Conservation (phyloP, 2,888 invertebrate genomes). For the Tanypteryx hageni region DNA sequence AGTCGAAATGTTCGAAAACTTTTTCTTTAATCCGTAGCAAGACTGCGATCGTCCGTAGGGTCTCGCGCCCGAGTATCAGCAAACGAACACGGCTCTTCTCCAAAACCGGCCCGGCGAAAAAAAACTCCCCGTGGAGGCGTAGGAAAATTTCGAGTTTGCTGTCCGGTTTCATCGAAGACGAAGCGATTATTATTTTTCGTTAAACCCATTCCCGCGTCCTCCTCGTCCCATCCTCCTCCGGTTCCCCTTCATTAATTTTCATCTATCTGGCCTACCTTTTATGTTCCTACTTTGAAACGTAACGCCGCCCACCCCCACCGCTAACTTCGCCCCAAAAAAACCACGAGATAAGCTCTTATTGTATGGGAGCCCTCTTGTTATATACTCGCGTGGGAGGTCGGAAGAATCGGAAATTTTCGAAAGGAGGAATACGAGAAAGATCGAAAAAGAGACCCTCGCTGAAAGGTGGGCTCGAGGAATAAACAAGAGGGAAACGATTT, state of each 20-base stretch:
- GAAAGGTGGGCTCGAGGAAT: neutral
- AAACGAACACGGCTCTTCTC: no score
- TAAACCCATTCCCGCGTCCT: neutral
- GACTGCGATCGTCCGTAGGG: no score
- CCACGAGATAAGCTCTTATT: constrained; percentile 16
- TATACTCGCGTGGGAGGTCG: neutral
- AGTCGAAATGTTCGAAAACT: no score
- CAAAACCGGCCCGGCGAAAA: no score
- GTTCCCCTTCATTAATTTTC: constrained; percentile 12
- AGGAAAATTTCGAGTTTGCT: no score
- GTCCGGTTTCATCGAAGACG: no score
- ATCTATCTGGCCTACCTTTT: neutral
- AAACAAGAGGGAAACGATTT: neutral
- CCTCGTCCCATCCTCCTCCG: neutral
- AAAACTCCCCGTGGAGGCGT: no score
- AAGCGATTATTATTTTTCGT: neutral
- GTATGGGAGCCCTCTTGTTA: neutral
- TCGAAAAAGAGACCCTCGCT: no score
- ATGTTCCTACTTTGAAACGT: neutral
- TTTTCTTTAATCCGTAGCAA: no score
- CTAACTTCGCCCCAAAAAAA: neutral
- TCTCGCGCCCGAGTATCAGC: no score
- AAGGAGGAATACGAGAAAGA: neutral
- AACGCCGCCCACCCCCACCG: neutral
- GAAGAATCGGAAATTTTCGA: neutral